Conservation (phyloP, 2,797 vertebrate species). For the Enteromius fasciolatus region DNA sequence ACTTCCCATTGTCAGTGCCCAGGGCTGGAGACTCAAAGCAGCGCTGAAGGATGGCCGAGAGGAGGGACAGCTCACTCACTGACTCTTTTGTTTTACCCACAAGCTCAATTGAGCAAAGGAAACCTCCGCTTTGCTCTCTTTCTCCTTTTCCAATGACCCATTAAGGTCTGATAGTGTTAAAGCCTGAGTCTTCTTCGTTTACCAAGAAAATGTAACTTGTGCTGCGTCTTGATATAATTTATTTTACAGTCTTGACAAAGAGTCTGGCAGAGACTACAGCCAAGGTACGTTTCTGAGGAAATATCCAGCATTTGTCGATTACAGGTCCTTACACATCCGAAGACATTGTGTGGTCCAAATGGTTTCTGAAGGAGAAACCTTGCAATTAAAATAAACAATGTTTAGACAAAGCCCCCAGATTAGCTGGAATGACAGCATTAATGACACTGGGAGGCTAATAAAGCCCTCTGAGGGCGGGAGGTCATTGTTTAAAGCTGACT, state of each 20-base stretch:
- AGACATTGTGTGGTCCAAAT: constrained; percentile 60
- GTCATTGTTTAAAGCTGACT: constrained; percentile 71
- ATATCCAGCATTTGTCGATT: not conserved
- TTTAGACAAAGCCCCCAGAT: constrained; percentile 73
- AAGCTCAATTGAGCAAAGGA: constrained; percentile 70
- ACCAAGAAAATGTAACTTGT: constrained; percentile 70
- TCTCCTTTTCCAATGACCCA: constrained; percentile 70
- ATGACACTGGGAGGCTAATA: constrained; percentile 64
- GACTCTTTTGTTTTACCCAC: constrained; percentile 73
- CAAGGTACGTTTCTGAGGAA: not conserved
- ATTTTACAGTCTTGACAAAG: constrained; percentile 7
- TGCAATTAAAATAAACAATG: constrained; percentile 72
- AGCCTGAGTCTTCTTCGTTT: constrained; percentile 72
- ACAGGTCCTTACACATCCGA: not conserved
- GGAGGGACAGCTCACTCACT: constrained; percentile 70
- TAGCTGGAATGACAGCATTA: constrained; percentile 66
- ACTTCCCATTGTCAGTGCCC: constrained; percentile 77
- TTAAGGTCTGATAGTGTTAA: constrained; percentile 71
- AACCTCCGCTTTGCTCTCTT: constrained; percentile 74
- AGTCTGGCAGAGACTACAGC: not conserved
- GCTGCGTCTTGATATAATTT: not conserved
- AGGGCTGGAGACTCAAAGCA: constrained; percentile 65
- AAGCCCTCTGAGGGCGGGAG: constrained; percentile 62
- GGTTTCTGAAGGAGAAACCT: constrained; percentile 62
- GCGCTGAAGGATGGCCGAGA: constrained; percentile 51